Percentiles rank a stretch among this genome's conserved stretches.
Evolutionary conservation across 2,888 invertebrate species (phyloP).

Genomic region (Graphium colonna): DNA sequence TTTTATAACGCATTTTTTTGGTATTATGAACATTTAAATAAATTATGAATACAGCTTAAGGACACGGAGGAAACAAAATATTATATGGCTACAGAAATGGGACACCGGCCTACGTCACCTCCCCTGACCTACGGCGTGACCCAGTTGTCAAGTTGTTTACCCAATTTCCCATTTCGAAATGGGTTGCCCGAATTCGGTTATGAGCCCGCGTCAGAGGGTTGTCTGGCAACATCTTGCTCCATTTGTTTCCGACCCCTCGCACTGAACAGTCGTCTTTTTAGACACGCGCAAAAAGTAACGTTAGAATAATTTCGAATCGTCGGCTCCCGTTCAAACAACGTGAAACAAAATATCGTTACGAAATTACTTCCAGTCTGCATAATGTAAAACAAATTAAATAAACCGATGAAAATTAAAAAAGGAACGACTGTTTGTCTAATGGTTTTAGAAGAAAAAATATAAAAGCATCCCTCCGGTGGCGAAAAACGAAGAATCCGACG

Average conservation of each 20-base stretch:
- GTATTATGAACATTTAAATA: background rate
- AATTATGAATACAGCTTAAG: background rate
- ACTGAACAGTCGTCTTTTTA: background rate
- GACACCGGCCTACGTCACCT: conserved; percentile 25
- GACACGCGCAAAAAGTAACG: too few relatives aligned
- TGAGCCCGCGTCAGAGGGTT: too few relatives aligned
- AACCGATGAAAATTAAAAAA: too few relatives aligned
- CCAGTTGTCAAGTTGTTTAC: conserved; percentile 39
- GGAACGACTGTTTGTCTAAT: too few relatives aligned
- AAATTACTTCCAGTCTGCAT: too few relatives aligned
- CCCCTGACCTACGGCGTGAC: conserved; percentile 54
- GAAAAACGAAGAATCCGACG: too few relatives aligned
- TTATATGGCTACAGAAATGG: conserved; percentile 1
- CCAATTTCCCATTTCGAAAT: conserved; percentile 30
- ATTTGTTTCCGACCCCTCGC: background rate
- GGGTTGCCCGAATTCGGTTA: conserved; percentile 27
- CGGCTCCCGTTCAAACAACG: too few relatives aligned
- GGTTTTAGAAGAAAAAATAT: too few relatives aligned
- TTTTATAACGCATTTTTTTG: background rate
- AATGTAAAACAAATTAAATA: too few relatives aligned
- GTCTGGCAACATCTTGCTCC: background rate
- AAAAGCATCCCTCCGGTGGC: too few relatives aligned
- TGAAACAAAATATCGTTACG: too few relatives aligned
- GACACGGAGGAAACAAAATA: conserved; percentile 2
- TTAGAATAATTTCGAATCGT: too few relatives aligned